Base-by-base conservation (phyloP, 53 echinoderm and acorn worm species). In the Holothuria scabra region DNA sequence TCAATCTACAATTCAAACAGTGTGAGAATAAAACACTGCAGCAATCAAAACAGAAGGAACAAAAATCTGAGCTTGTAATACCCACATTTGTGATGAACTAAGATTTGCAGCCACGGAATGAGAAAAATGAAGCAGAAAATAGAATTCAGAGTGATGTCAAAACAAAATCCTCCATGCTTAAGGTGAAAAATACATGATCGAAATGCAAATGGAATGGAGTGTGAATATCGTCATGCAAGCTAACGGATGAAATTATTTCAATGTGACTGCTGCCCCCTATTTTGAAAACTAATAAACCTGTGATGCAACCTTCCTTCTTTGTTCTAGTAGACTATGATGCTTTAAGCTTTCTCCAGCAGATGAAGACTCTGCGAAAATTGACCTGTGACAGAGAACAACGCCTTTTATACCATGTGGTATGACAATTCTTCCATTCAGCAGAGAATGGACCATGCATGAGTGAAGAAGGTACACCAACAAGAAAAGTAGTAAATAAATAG, bases 301-400 rank as follows among this genome's bases (percentile, higher is more conserved):
- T 52, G 52, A 52, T 52, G 52, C 52, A 52, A 52, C 52, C 18
- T 52, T 18, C 18, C 52, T 52, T 52, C 52, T 52, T 52, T 52
- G 52, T 52, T 52, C 52, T 52, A 52, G 52, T 52, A 52, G 52
- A 16, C 38, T 69, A 21, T 37, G 31, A 32, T 34, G 35, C 22
- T 69, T 69, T 69, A 32, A 69, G 69, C 69, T 69, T 69, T 69
- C 69, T n/a, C 69, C 69, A 69, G 13, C 69, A 33, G 16, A 11
- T 69, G 69, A 69, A 69, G 69, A 69, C 14, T 38, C 69, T 69
- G 69, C 69, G 69, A 69, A 69, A 41, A 32, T 38, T 69, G 31
- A 69, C 69, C 69, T 69, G 69, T 34, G 69, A 33, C 69, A 69
- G 69, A 69, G 69, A 69, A 69, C 69, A 69, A 69, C 38, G 69